phyloP scores from a whole-genome alignment of 2,888 invertebrate genomes.

The Apodemia mormo region DNA sequence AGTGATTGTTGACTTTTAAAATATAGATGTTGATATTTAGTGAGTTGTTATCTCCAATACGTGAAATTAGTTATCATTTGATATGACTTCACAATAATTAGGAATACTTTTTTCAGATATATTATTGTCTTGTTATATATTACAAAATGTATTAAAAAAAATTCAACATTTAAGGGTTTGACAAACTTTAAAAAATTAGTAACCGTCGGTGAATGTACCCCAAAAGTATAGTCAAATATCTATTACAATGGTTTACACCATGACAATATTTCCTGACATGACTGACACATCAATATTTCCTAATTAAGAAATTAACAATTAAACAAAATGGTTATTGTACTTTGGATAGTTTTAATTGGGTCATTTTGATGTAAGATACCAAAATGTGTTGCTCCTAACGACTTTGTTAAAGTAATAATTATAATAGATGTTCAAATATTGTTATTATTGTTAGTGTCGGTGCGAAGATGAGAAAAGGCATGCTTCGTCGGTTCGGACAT shows the following conservation, averaged over 20 bases:
- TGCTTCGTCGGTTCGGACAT: too few species aligned
- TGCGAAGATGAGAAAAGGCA: too few species aligned
- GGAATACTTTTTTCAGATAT: constrained; percentile 81
- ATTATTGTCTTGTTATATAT: constrained; percentile 82
- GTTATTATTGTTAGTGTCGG: too few species aligned
- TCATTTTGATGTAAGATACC: constrained; percentile 72
- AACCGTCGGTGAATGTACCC: constrained; percentile 72
- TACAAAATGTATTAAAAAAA: constrained; percentile 75
- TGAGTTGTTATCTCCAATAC: background rate
- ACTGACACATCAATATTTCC: constrained; percentile 47
- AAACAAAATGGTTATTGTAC: constrained; percentile 76
- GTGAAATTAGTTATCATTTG: constrained; percentile 3
- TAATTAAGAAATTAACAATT: constrained; percentile 61
- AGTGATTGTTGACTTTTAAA: constrained; percentile 9
- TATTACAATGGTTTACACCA: constrained; percentile 23
- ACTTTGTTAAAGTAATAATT: constrained; percentile 76
- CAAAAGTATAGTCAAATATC: constrained; percentile 56
- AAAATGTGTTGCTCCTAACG: constrained; percentile 69
- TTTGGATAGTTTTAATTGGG: constrained; percentile 75
- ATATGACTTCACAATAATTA: constrained; percentile 54
- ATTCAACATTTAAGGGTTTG: constrained; percentile 64
- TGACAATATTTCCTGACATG: too few species aligned
- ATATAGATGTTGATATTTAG: constrained; percentile 15
- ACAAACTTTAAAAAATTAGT: constrained; percentile 70
- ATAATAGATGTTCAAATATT: constrained; percentile 80